Base-by-base conservation (phyloP, 2,113 vertebrate genomes). In the Chamaea fasciata region DNA sequence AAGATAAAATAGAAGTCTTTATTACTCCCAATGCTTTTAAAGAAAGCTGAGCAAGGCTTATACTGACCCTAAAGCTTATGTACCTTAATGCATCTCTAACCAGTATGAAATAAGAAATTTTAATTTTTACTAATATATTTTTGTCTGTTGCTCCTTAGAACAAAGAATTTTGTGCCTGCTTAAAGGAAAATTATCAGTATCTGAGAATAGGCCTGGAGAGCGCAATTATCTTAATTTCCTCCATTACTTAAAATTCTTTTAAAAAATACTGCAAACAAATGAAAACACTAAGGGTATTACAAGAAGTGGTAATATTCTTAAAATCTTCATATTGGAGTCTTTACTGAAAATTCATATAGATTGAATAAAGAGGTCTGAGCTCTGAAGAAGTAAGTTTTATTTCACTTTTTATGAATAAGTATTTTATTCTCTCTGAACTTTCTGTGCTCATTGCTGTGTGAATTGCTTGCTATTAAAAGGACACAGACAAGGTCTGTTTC, bases 1-100 rank as follows among this genome's bases (percentile, higher is more conserved):
- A 94, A 97, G 96, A 97, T 98, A 97, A 96, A 98, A 95, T 96
- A 69, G 93, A 97, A 97, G 92, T 86, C 96, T 97, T 98, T 98
- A 97, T 98, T 96, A 94, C 86, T 98, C 97, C 96, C 96, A 70
- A 10, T 95, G 97, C 97, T 95, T 97, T 97, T 94, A 94, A 96
- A 96, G 96, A 97, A 97, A 97, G 97, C 97, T 97, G 97, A 98
- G 92, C 93, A 96, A 97, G 96, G 94, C 92, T 95, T 95, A 83
- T 85, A 60, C 95, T 96, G 95, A 96, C 95, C 92, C 92, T 92
- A 88, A 93, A 97, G 96, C 79, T 97, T 96, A 96, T 94, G 91
- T 74, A 71, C 89, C 92, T 95, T 93, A 95, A 89, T 95, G 93
- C 82, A 81, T 95, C 88, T 93, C n/a, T 90, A 92, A 90, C 89